Evolutionary conservation across 2,888 invertebrate genomes (phyloP).

Genomic region (Theristus sp.): DNA sequence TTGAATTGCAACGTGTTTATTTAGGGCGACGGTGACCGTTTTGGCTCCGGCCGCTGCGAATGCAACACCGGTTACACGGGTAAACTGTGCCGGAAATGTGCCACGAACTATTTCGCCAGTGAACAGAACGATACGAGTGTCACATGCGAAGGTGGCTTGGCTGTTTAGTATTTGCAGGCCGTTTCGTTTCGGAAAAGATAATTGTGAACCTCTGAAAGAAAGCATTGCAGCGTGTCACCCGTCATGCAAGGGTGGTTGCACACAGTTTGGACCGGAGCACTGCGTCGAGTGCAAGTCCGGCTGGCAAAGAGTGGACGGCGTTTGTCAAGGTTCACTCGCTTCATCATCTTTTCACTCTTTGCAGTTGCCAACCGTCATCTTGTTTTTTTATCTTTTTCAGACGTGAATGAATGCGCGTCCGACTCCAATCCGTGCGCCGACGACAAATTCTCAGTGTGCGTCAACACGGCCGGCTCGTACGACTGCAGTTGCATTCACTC

Average conservation of each 20-base stretch:
- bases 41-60: conserved; percentile 72
- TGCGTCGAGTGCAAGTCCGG: conserved; percentile 16
- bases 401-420: neutral
- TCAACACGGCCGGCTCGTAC: conserved; percentile 21
- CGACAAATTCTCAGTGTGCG: conserved; percentile 9
- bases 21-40: conserved; percentile 67
- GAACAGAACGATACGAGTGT: conserved; percentile 9
- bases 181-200: neutral
- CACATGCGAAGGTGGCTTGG: conserved; percentile 15
- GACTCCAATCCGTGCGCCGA: neutral
- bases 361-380: neutral
- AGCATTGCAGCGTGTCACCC: conserved; percentile 20
- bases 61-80: conserved; percentile 68
- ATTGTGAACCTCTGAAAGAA: neutral
- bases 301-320: neutral
- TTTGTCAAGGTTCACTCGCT: neutral
- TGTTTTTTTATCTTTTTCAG: neutral
- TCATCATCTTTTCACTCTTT: neutral
- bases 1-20: conserved; percentile 8
- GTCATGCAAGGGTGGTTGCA: conserved; percentile 22
- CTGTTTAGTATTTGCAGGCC: neutral
- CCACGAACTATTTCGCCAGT: conserved; percentile 26
- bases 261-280: conserved; percentile 13
- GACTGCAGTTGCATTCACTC: conserved; percentile 19
- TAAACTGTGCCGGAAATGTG: conserved; percentile 56